These are phyloP conservation scores for Burhinus oedicnemus DNA, from an alignment of 2,113 vertebrate genomes.

Conservation along the genomic window DNA sequence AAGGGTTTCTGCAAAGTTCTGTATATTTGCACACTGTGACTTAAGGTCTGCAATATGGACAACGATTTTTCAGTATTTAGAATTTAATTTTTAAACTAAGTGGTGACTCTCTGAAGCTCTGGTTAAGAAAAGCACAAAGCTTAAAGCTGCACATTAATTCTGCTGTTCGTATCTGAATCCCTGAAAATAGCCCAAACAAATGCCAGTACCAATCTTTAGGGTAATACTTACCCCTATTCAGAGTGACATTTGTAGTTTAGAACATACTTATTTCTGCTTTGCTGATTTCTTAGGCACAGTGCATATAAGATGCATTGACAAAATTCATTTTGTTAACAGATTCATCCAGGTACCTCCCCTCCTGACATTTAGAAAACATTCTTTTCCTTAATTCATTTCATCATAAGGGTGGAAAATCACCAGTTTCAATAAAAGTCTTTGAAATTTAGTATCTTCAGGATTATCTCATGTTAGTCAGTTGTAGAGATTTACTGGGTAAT, in stretches of 20 bases:
- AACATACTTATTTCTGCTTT: constrained; percentile 13
- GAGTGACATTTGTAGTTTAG: constrained; percentile 4
- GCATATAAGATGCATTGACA: neutral
- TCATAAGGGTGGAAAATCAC: neutral
- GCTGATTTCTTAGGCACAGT: neutral
- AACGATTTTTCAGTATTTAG: neutral
- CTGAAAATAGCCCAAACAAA: constrained; percentile 35
- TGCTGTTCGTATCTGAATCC: neutral
- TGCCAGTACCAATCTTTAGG: neutral
- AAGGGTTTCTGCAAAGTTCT: neutral
- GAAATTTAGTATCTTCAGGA: constrained; percentile 8
- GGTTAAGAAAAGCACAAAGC: constrained; percentile 20
- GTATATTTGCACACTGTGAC: neutral
- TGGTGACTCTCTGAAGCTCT: neutral
- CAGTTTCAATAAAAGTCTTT: neutral
- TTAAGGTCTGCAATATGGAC: neutral
- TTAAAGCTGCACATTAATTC: constrained; percentile 14
- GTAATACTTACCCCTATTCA: neutral
- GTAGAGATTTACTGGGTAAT: neutral
- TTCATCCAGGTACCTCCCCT: neutral
- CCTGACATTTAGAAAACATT: neutral
- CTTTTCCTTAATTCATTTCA: neutral
- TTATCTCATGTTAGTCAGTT: constrained; percentile 7
- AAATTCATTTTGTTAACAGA: neutral
- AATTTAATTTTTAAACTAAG: neutral